These are phyloP conservation scores for Branchellion lobata DNA, from an alignment of 2,888 invertebrate genomes.

Conservation along the genomic window DNA sequence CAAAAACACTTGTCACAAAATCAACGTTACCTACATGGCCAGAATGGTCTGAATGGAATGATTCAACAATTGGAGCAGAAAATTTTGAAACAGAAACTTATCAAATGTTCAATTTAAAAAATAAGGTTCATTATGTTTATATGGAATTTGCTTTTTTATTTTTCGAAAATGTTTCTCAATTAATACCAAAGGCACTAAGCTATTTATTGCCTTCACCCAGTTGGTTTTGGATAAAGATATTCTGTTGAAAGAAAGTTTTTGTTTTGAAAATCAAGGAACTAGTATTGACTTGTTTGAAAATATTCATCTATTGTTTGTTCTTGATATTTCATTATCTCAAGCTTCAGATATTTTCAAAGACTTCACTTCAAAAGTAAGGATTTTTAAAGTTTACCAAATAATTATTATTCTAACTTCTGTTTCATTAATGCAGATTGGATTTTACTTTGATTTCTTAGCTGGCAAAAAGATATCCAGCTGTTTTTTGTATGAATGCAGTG, in stretches of 20 bases:
- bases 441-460: neutral
- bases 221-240: conserved; percentile 13
- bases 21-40: neutral
- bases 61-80: neutral
- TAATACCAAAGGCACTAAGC: too few species aligned
- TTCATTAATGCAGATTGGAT: neutral
- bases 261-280: neutral
- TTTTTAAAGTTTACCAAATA: too few species aligned
- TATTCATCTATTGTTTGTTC: neutral
- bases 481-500: neutral
- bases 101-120: neutral
- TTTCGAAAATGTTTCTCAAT: neutral
- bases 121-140: neutral
- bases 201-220: too few species aligned
- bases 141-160: neutral
- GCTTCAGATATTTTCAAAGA: neutral
- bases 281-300: neutral
- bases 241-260: conserved; percentile 11
- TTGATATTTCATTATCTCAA: neutral
- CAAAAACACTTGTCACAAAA: neutral
- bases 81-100: neutral
- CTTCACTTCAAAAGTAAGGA: neutral
- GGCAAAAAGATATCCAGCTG: neutral
- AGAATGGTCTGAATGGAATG: neutral
- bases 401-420: neutral